Base-by-base conservation (phyloP, 2,888 invertebrate species). In the Yponomeuta plumbellus region DNA sequence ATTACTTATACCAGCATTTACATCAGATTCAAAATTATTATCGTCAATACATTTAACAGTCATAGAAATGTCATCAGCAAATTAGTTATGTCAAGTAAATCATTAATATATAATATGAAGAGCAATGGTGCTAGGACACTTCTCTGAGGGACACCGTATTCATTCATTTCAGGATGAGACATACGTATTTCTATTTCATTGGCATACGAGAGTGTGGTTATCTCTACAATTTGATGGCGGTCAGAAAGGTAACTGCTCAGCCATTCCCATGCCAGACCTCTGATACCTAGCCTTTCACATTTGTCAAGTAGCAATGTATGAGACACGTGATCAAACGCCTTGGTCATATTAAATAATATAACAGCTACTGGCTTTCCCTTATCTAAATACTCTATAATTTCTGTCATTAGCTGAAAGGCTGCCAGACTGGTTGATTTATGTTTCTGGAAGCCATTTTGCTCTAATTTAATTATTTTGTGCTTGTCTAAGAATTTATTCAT, bases 81-180 rank as follows among this genome's bases (percentile, higher is more conserved):
- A 34, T 26, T 26, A 26, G 26, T 26, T 26, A 26, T 26, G 26
- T 26, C 26, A 26, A 0, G 26, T 26, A 26, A 5, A 5, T 26
- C 26, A 26, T 26, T 26, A 26, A 26, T 26, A 26, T 26, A 26
- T 5, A 26, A 26, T 26, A 26, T 26, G 26, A 26, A 26, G 4
- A 26, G 26, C 26, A 26, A 26, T 26, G 26, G 26, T 26, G 26
- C 26, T 26, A 26, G 59, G 22, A 21, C 59, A 0, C 59, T n/a
- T n/a, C n/a, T n/a, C n/a, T n/a, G n/a, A n/a, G n/a, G n/a, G n/a
- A n/a, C n/a, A n/a, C n/a, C 59, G 21, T 59, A 59, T 20, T n/a
- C 5, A 59, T 59, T 59, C 21, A 22, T 59, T 21, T 59, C 59
- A 22, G 59, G 21, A 21, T 20, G 77, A 75, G 22, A 64, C 5